Conservation (phyloP, 2,888 invertebrate species). For the Cantharis flavilabris region DNA sequence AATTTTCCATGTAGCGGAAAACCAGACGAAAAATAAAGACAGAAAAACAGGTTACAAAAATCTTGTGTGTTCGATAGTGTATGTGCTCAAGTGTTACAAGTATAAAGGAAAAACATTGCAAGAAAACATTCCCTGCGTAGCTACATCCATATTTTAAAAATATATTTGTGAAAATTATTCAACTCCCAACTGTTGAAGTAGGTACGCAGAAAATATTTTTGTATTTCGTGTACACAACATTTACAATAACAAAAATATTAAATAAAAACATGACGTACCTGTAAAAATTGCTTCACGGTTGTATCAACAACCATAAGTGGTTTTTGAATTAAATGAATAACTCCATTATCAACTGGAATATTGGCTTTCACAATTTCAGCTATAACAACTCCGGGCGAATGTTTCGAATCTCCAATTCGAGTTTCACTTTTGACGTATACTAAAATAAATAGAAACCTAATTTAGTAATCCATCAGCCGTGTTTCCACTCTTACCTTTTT, state of each 20-base stretch:
- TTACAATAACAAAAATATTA: neutral
- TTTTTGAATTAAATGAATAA: conserved; percentile 88
- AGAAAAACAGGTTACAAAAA: neutral
- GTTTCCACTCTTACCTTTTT: conserved; percentile 62
- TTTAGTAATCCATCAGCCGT: neutral
- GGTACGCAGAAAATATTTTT: neutral
- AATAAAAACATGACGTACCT: conserved; percentile 64
- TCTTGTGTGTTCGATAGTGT: conserved; percentile 9
- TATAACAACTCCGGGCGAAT: conserved; percentile 81
- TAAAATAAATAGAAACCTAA: conserved; percentile 47
- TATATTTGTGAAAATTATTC: neutral
- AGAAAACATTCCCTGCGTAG: neutral
- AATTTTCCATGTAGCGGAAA: neutral
- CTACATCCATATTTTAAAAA: neutral
- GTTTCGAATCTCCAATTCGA: conserved; percentile 74
- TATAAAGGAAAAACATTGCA: neutral
- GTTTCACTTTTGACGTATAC: conserved; percentile 88
- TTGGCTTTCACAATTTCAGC: conserved; percentile 88
- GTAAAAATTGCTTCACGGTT: conserved; percentile 82
- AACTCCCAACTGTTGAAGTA: no score
- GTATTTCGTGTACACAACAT: neutral
- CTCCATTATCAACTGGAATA: conserved; percentile 90
- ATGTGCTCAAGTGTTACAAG: conserved; percentile 9
- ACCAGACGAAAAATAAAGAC: neutral
- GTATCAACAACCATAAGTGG: conserved; percentile 91